Evolutionary conservation across 1,140 invertebrate species (phyloP).

Genomic region (Neodiprion lecontei): DNA sequence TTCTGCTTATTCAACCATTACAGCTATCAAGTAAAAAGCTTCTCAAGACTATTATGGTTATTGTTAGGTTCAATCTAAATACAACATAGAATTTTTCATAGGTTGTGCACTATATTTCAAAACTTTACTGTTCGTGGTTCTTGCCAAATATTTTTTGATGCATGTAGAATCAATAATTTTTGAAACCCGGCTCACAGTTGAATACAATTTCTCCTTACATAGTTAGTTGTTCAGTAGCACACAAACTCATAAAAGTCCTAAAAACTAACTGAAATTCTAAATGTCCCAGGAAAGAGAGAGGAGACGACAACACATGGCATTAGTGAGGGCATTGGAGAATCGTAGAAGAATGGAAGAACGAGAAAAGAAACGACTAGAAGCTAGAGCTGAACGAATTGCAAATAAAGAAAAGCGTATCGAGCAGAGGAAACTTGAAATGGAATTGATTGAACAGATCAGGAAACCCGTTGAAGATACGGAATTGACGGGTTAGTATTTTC

Average conservation of each 20-base stretch:
- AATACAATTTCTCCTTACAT: not conserved
- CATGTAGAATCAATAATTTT: slow-evolving; percentile 7
- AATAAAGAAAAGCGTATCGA: slow-evolving; percentile 84
- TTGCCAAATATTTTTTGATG: not conserved
- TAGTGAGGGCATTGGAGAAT: slow-evolving; percentile 86
- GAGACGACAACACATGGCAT: slow-evolving; percentile 85
- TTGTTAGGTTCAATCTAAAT: not conserved
- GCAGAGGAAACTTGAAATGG: slow-evolving; percentile 82
- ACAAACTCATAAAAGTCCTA: not conserved
- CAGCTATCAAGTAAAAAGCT: not conserved
- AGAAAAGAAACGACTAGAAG: slow-evolving; percentile 83
- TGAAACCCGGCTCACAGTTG: not conserved
- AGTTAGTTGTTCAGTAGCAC: not conserved
- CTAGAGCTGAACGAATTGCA: slow-evolving; percentile 78
- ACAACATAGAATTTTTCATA: too few species aligned
- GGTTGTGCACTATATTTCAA: too few species aligned
- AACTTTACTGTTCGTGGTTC: too few species aligned
- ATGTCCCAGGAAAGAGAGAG: slow-evolving; percentile 83
- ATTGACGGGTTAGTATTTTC: slow-evolving; percentile 63
- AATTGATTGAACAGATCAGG: slow-evolving; percentile 83
- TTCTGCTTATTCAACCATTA: not conserved
- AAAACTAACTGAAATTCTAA: not conserved
- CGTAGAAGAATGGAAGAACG: slow-evolving; percentile 87
- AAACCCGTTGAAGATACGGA: slow-evolving; percentile 90
- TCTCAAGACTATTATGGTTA: not conserved